Evolutionary conservation across 2,113 vertebrate genomes (phyloP), one percentile per base, ranked within the genome.

Genomic region (Dolichallabes microphthalmus): DNA sequence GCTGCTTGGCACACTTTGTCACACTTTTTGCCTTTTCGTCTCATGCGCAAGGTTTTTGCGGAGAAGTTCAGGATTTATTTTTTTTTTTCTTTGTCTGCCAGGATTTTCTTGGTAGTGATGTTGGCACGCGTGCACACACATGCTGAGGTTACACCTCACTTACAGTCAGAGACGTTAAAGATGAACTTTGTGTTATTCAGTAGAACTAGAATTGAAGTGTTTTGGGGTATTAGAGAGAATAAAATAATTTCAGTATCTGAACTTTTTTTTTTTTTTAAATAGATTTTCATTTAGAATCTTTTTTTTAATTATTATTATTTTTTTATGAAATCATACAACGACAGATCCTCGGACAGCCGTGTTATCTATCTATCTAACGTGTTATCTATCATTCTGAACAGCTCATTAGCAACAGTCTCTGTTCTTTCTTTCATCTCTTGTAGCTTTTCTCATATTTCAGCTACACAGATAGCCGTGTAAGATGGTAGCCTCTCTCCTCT

Each of bases 81-180:
- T n/a, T 73, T 39, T 20, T n/a, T 10, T 39, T 25, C 73, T 53
- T 15, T 8, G 73, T 25, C 73, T 27, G 12, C 25, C 17, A 75
- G 50, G 50, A 75, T 75, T 52, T 75, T 75, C 45, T 27, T 75
- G 73, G 15, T 75, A 15, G 73, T 45, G n/a, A 27, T 50, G 20
- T 50, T 74, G 71, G 20, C 71, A 50, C 20, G 9, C n/a, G 13
- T 74, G 22, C 25, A 25, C 45, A 75, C 71, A 75, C 45, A 75
- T 75, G 25, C 71, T 52, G 39, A 75, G 71, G n/a, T 75, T 75
- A 75, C 25, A 52, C 12, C 45, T 75, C 71, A 52, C 71, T n/a
- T 13, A 52, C 71, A n/a, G 25, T 52, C 11, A 4, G 30, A 19
- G 32, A 35, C 32, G 1, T 35, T 35, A 35, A 9, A 39, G 35